A percentile compares a stretch with the other conserved stretches of the same genome.
Conservation (phyloP, 2,113 vertebrate genomes). For the Pollachius pollachius region DNA sequence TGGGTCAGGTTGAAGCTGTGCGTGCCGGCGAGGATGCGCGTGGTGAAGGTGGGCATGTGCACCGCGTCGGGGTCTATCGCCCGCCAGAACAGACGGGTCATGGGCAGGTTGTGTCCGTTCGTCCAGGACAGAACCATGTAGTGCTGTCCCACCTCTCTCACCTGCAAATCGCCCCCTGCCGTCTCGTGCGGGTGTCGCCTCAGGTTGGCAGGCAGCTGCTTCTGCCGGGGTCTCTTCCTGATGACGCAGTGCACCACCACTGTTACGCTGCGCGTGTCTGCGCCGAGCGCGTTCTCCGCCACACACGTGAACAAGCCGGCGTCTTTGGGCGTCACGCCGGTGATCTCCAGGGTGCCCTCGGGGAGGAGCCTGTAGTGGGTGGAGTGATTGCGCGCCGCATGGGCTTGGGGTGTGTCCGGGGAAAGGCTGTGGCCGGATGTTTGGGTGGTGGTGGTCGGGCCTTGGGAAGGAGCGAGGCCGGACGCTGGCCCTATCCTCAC, state of each 20-base stretch:
- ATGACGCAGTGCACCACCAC: constrained; percentile 75
- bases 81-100: constrained; percentile 88
- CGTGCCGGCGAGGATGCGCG: constrained; percentile 83
- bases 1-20: constrained; percentile 89
- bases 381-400: neutral
- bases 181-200: constrained; percentile 31
- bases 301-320: constrained; percentile 93
- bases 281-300: constrained; percentile 90
- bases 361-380: constrained; percentile 75
- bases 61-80: constrained; percentile 54
- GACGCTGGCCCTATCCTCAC: constrained; percentile 69
- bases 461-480: constrained; percentile 22
- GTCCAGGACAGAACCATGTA: constrained; percentile 84
- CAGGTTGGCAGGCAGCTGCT: constrained; percentile 25
- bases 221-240: constrained; percentile 54
- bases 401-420: neutral
- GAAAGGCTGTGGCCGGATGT: constrained; percentile 25
- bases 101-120: constrained; percentile 76
- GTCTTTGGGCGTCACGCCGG: constrained; percentile 67
- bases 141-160: constrained; percentile 76
- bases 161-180: constrained; percentile 54
- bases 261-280: constrained; percentile 84
- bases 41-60: constrained; percentile 57
- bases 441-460: constrained; percentile 9
- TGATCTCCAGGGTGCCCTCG: constrained; percentile 90